These are phyloP conservation scores for Apogon hyalosoma DNA, from an alignment of 2,797 vertebrate species.

Conservation along the genomic window DNA sequence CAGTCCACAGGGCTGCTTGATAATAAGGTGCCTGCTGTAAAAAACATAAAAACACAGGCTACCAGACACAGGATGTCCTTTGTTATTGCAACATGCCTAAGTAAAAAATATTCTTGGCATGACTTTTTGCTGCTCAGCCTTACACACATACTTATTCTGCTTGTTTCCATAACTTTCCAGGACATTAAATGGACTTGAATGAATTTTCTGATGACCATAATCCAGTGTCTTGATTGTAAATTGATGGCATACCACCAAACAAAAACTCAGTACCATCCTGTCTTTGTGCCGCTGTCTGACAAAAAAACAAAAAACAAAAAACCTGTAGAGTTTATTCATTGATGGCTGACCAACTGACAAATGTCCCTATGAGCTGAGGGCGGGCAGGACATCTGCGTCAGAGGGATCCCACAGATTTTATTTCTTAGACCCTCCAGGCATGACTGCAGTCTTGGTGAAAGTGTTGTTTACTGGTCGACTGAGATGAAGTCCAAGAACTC, in stretches of 20 bases:
- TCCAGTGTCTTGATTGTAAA: no score
- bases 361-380: constrained; percentile 50
- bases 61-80: constrained; percentile 40
- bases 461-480: constrained; percentile 14
- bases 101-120: constrained; percentile 49
- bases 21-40: no score
- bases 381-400: constrained; percentile 54
- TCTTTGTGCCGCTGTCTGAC: constrained; percentile 42
- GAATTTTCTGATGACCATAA: no score
- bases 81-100: constrained; percentile 36
- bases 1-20: constrained; percentile 1
- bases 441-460: constrained; percentile 32
- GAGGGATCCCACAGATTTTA: constrained; percentile 51
- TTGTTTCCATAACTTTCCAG: no score
- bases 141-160: not conserved
- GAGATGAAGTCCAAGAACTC: constrained; percentile 15
- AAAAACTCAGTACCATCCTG: constrained; percentile 9
- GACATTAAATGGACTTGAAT: no score
- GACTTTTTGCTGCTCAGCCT: constrained; percentile 16
- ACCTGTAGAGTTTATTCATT: constrained; percentile 52
- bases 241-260: not conserved
- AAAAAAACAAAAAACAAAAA: constrained; percentile 12
- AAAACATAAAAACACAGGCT: constrained; percentile 17
- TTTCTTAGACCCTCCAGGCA: constrained; percentile 43
- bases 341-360: constrained; percentile 63